Conservation (phyloP, 2,888 invertebrate genomes). For the Rhabditoides inermis region DNA sequence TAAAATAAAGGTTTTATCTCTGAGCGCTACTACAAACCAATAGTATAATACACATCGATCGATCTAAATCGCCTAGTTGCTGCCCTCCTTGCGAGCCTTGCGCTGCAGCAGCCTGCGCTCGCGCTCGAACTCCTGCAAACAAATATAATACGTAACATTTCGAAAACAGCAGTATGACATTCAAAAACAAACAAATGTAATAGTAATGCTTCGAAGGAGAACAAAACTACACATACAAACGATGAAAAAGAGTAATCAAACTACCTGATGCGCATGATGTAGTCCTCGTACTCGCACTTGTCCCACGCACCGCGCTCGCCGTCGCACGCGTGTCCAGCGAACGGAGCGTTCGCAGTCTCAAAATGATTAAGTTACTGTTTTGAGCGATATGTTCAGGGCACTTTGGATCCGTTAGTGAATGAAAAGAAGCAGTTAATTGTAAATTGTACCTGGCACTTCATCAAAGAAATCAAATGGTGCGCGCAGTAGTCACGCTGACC, state of each 20-base stretch:
- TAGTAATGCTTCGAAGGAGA: not conserved
- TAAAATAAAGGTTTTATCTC: no score
- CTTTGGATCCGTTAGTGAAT: not conserved
- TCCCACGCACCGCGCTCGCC: slow-evolving; percentile 39
- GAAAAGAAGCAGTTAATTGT: not conserved
- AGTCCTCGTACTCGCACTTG: slow-evolving; percentile 48
- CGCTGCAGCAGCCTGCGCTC: slow-evolving; percentile 46
- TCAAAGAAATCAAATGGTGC: slow-evolving; percentile 40
- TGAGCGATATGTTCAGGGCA: no score
- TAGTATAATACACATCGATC: no score
- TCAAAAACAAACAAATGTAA: not conserved
- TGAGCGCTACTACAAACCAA: no score
- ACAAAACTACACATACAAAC: not conserved
- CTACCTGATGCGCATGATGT: slow-evolving; percentile 42
- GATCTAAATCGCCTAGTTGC: not conserved
- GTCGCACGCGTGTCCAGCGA: slow-evolving; percentile 44
- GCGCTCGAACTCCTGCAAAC: slow-evolving; percentile 45
- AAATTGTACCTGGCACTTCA: slow-evolving; percentile 37
- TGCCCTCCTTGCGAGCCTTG: slow-evolving; percentile 40
- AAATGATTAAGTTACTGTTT: slow-evolving; percentile 2
- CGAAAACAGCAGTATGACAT: not conserved
- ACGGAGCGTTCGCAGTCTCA: slow-evolving; percentile 40
- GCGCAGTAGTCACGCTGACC: slow-evolving; percentile 50
- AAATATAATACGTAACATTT: not conserved
- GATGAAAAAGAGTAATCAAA: not conserved